A percentile compares a stretch with the other conserved stretches of the same genome.
Evolutionary conservation across 2,888 invertebrate species (phyloP).

Genomic region (Rugalucina vietnamica): DNA sequence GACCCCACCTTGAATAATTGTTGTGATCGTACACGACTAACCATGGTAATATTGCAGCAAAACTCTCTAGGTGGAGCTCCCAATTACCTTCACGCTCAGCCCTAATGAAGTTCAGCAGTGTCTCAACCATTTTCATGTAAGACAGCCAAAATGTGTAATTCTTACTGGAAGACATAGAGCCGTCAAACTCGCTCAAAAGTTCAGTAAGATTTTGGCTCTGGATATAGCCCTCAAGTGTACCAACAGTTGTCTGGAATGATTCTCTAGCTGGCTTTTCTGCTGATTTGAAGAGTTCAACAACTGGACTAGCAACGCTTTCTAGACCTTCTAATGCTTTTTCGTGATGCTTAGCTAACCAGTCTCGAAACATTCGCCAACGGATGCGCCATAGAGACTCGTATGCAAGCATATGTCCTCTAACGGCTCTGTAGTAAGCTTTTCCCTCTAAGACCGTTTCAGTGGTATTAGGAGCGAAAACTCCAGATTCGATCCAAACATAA

Average conservation of each 20-base stretch:
- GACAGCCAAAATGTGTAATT: not conserved
- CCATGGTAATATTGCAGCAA: not conserved
- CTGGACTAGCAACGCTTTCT: not conserved
- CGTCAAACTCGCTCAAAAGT: not conserved
- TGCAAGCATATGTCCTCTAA: slow-evolving; percentile 16
- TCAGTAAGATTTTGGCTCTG: not conserved
- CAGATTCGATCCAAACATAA: slow-evolving; percentile 22
- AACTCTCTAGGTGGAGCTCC: not conserved
- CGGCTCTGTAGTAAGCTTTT: slow-evolving; percentile 30
- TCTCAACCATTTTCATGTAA: not conserved
- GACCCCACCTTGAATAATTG: not conserved
- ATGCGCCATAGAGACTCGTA: slow-evolving; percentile 19
- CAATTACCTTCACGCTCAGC: not conserved
- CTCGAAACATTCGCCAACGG: not conserved
- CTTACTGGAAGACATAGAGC: not conserved
- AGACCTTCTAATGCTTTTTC: not conserved
- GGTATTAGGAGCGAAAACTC: slow-evolving; percentile 8
- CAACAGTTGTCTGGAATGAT: not conserved
- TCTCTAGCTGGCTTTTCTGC: not conserved
- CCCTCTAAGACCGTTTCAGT: slow-evolving; percentile 25
- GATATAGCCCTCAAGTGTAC: not conserved
- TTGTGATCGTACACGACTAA: not conserved
- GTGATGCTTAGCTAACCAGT: not conserved
- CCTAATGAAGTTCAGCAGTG: not conserved
- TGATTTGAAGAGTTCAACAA: not conserved